Conservation (phyloP, 2,113 vertebrate species). For the Onychostoma macrolepis region DNA sequence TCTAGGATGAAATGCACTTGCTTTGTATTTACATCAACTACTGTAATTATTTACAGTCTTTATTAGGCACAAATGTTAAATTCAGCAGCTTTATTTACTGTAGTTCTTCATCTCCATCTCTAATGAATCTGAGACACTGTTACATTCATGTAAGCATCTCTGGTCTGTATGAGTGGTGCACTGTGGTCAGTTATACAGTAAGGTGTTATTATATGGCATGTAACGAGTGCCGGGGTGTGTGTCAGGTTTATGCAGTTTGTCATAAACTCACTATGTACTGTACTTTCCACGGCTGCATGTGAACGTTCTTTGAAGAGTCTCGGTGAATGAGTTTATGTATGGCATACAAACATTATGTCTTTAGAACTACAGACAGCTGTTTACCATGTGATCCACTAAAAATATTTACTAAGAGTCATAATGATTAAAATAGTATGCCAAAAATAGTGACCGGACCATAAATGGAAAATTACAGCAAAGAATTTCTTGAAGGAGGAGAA, state of each 20-base stretch:
- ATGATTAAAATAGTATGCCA: neutral
- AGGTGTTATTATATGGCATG: neutral
- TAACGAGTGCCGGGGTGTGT: neutral
- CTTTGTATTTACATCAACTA: neutral
- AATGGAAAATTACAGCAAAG: constrained; percentile 25
- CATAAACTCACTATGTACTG: neutral
- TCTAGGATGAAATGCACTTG: neutral
- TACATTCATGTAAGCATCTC: neutral
- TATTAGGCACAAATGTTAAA: neutral
- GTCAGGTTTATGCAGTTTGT: neutral
- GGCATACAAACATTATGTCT: neutral
- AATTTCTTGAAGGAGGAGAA: neutral
- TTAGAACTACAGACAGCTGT: neutral
- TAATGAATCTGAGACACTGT: neutral
- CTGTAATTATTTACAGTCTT: neutral
- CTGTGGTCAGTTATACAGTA: neutral
- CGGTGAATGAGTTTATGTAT: neutral
- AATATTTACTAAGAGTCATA: constrained; percentile 22
- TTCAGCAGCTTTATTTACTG: neutral
- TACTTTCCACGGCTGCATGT: neutral
- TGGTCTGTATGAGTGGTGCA: neutral
- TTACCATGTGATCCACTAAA: neutral
- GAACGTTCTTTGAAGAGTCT: neutral
- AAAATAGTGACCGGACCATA: constrained; percentile 4
- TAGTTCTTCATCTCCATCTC: neutral